Base-by-base conservation (phyloP, 2,797 vertebrate species). In the Meriones psammophilus region DNA sequence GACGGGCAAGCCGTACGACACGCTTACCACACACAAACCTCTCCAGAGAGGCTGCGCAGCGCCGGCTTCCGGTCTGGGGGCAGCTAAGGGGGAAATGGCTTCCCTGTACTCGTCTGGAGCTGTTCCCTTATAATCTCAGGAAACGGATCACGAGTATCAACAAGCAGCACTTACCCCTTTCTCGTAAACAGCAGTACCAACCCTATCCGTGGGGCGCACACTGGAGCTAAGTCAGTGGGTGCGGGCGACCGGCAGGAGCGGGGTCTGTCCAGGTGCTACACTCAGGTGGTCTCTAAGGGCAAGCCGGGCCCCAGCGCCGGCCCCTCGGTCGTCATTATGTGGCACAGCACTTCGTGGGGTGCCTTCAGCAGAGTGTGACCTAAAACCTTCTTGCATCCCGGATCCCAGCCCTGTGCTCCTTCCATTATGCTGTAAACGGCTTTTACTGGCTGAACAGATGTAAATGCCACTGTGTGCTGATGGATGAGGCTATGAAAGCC, bases 361-460 rank as follows among this genome's bases (percentile, higher is more conserved):
- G 8, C 6, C 66, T 30, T 0, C 30, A 17, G 69, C 77, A 46
- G 78, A 64, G 42, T 24, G 66, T 91, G 74, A 64, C 28, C 88
- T 92, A 73, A 81, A 96, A 30, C 91, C 22, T 13, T 56, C 88
- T 88, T 7, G 71, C 86, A 78, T 73, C 60, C 73, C 30, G 42
- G 73, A 95, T 71, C 88, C 73, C 24, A 87, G 90, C 54, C 78
- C 39, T 18, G 42, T 26, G 39, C 66, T 66, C 69, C 39, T 58
- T 58, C 92, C 85, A 89, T 90, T 92, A 90, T 93, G 83, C 58
- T 81, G 79, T 91, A 96, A 96, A 96, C 0, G 33, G 76, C 90
- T 94, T 97, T 97, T 94, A 97, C 91, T 96, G 95, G 93, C 94
- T 86, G 96, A 97, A 68, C 89, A 93, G 97, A 97, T 92, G 96